These are phyloP conservation scores for Hydrotaea diabolus DNA, from an alignment of 2,888 invertebrate genomes.

Conservation along the genomic window DNA sequence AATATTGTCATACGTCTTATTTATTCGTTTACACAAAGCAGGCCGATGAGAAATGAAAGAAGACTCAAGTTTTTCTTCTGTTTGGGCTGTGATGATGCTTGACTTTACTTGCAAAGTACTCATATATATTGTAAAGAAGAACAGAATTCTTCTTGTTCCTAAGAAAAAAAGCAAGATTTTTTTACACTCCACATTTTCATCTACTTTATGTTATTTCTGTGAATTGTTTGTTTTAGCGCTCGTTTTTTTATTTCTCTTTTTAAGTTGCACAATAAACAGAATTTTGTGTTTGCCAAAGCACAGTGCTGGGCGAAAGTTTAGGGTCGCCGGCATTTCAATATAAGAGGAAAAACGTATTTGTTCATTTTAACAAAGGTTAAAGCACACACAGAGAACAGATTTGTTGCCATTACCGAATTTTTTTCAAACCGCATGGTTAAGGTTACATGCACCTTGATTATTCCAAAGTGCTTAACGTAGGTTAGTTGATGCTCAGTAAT, in stretches of 20 bases:
- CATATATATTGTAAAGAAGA: not conserved
- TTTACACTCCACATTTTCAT: not conserved
- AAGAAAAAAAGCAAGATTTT: not conserved
- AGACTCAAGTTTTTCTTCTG: not conserved
- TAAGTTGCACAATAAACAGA: constrained; percentile 18
- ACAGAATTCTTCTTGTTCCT: not conserved
- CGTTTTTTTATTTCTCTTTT: not conserved
- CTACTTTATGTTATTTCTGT: not conserved
- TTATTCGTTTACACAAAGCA: not conserved
- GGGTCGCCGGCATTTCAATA: too few species aligned
- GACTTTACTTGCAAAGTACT: not conserved
- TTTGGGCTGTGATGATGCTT: not conserved
- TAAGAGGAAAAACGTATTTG: too few species aligned
- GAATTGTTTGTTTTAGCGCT: not conserved
- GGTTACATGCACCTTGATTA: too few species aligned
- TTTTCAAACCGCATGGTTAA: too few species aligned
- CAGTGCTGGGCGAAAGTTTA: not conserved
- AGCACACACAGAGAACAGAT: too few species aligned
- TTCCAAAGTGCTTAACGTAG: too few species aligned
- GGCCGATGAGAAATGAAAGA: not conserved
- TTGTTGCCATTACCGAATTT: too few species aligned
- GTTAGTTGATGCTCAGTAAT: too few species aligned
- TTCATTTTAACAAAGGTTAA: too few species aligned
- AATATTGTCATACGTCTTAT: not conserved
- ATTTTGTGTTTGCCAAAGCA: not conserved